Evolutionary conservation across 2,797 vertebrate species (phyloP).

Genomic region (Rhadinocentrus ornatus): DNA sequence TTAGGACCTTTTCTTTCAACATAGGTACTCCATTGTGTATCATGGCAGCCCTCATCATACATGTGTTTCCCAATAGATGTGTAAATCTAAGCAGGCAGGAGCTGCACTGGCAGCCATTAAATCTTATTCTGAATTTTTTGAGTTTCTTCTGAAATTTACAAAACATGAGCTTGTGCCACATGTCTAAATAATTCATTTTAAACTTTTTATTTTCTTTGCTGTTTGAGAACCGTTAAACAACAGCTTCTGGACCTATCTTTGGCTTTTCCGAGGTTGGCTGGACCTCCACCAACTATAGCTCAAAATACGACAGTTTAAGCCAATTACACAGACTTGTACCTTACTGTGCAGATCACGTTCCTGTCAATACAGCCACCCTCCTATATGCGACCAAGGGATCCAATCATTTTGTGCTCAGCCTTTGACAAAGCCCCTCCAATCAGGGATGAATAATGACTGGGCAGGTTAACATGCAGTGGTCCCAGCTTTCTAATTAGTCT

Average conservation of each 20-base stretch:
- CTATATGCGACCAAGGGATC: conserved; percentile 47
- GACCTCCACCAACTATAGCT: conserved; percentile 14
- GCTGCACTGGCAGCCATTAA: too few species aligned
- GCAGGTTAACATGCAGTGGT: conserved; percentile 80
- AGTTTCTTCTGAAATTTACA: not conserved
- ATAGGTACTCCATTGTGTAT: too few species aligned
- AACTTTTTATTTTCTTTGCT: not conserved
- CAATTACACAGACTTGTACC: conserved; percentile 26
- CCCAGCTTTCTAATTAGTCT: conserved; percentile 85
- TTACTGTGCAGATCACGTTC: conserved; percentile 55
- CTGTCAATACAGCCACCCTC: conserved; percentile 44
- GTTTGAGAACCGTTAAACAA: too few species aligned
- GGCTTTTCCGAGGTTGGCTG: conserved; percentile 5
- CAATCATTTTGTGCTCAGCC: conserved; percentile 68
- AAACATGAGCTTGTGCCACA: not conserved
- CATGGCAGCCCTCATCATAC: too few species aligned
- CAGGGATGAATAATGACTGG: conserved; percentile 84
- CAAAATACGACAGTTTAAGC: conserved; percentile 31
- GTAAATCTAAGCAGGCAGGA: too few species aligned
- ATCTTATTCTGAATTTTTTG: too few species aligned
- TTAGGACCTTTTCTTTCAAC: too few species aligned
- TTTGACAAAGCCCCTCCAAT: conserved; percentile 80
- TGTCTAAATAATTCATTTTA: not conserved
- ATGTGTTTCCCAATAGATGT: too few species aligned
- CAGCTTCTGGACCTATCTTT: not conserved